phyloP scores from a whole-genome alignment of 1,140 invertebrate genomes.

The Archegozetes longisetosus region DNA sequence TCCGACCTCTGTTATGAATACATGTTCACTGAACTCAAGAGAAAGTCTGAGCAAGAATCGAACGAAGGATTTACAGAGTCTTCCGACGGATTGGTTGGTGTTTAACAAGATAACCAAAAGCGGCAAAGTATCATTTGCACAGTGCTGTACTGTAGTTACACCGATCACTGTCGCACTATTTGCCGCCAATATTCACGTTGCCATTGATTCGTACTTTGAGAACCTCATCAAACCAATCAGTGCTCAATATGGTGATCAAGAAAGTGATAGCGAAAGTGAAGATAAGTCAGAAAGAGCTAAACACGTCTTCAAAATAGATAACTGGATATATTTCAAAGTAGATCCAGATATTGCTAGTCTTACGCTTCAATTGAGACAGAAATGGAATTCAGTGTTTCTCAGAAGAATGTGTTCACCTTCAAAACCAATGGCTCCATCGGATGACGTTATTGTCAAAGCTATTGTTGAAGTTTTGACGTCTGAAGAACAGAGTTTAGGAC shows the following conservation, averaged over 20 bases:
- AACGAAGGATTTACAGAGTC: constrained; percentile 29
- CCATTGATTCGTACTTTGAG: background rate
- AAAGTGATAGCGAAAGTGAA: constrained; percentile 44
- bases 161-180: constrained; percentile 61
- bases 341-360: constrained; percentile 44
- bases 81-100: constrained; percentile 64
- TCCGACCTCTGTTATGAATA: constrained; percentile 49
- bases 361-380: constrained; percentile 52
- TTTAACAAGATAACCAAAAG: constrained; percentile 60
- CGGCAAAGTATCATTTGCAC: constrained; percentile 44
- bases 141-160: constrained; percentile 56
- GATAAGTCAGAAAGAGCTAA: constrained; percentile 39
- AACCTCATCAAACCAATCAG: background rate
- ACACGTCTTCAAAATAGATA: constrained; percentile 49
- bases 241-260: constrained; percentile 11
- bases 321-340: constrained; percentile 59
- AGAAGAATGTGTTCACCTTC: constrained; percentile 51
- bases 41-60: constrained; percentile 27
- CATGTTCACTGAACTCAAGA: constrained; percentile 28
- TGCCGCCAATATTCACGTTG: constrained; percentile 30
- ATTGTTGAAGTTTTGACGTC: constrained; percentile 48
- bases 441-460: constrained; percentile 51
- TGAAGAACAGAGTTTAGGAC: constrained; percentile 50
- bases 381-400: constrained; percentile 55
- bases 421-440: constrained; percentile 42